phyloP scores from a whole-genome alignment of 2,888 invertebrate genomes.

The Ephialtes manifestator region DNA sequence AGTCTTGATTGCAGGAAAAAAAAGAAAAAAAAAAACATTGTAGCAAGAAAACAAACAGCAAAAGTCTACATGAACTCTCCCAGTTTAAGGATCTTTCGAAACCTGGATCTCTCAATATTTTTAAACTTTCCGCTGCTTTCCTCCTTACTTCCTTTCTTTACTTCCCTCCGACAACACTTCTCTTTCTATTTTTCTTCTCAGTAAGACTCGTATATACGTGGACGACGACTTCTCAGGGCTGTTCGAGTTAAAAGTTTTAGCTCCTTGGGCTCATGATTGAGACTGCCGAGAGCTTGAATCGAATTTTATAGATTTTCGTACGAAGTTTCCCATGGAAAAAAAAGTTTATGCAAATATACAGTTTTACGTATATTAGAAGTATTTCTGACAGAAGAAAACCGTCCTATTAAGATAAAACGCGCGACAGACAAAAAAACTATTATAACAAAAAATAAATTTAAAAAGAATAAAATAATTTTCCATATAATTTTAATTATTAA shows the following conservation, averaged over 20 bases:
- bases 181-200: constrained; percentile 64
- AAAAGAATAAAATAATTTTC: too few relatives aligned
- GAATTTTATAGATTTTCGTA: neutral
- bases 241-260: constrained; percentile 55
- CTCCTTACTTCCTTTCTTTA: neutral
- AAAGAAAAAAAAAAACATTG: constrained; percentile 50
- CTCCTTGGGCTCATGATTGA: constrained; percentile 23
- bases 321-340: neutral
- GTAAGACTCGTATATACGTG: constrained; percentile 19
- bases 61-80: constrained; percentile 64
- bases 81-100: constrained; percentile 29
- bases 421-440: too few relatives aligned
- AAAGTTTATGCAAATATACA: neutral
- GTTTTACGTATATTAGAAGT: too few relatives aligned
- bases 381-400: too few relatives aligned
- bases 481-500: too few relatives aligned
- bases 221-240: constrained; percentile 19
- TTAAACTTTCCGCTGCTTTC: constrained; percentile 53
- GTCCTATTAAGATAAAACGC: too few relatives aligned
- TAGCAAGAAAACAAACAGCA: constrained; percentile 55
- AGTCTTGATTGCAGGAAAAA: constrained; percentile 7
- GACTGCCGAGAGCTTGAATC: constrained; percentile 5
- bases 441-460: too few relatives aligned
- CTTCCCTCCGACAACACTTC: constrained; percentile 46
- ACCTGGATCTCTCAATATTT: constrained; percentile 64